Base-by-base conservation (phyloP, 2,888 invertebrate genomes). In the Lampropteryx suffumata region DNA sequence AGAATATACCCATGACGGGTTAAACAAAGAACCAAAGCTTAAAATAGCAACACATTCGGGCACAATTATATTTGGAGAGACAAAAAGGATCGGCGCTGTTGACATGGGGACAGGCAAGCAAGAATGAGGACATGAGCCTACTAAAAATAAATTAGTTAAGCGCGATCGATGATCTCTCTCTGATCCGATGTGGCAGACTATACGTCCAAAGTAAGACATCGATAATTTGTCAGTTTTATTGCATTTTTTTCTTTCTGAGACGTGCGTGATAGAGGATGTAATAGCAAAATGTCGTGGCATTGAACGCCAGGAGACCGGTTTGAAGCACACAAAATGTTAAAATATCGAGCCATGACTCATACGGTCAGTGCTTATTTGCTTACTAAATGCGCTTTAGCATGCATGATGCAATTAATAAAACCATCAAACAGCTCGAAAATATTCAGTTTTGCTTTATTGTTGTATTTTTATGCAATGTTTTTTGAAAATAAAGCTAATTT, bases 281-380 rank as follows among this genome's bases (percentile, higher is more conserved):
- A 17, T 17, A 35, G 46, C 46, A 33, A 39, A 49, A 58, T 57
- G 67, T 63, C 66, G 67, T 66, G 71, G 66, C 75, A 74, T 68
- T 69, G 70, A 69, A 73, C 73, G 67, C 50, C 50, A 46, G 54
- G 58, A 33, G 68, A 74, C 73, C 74, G 75, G 74, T 74, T 74
- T 62, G 42, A 45, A 30, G 34, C 55, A 60, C 58, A 59, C 57
- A 51, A 56, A 43, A 57, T 61, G 61, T 61, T 52, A 43, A 45
- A 40, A 64, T 58, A 54, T 62, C 57, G 48, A 58, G 61, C 55
- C 59, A 67, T 74, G 73, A 74, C 61, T 74, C 73, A 73, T 50
- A 51, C 55, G 41, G 46, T 27, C 47, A 37, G 14, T 42, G 28
- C n/a, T 37, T 43, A 50, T 48, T 54, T 44, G 44, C 28, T 14